Percentiles rank a stretch among this genome's conserved stretches.
phyloP scores from a whole-genome alignment of 1,140 invertebrate species.

The Zaprionus ornatus region DNA sequence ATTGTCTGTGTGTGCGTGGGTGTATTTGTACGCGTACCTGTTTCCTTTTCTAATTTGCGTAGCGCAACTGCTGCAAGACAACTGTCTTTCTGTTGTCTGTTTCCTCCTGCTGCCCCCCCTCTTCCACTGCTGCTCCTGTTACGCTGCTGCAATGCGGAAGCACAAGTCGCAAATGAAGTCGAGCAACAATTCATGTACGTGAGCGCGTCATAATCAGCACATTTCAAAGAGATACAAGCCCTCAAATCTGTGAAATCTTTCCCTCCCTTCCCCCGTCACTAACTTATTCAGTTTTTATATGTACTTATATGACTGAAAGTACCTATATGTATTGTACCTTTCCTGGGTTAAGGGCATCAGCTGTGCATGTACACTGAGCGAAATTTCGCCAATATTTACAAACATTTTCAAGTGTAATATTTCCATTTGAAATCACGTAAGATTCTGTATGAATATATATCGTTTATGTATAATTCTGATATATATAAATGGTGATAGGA shows the following conservation, averaged over 20 bases:
- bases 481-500: no score
- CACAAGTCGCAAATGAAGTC: slow-evolving; percentile 26
- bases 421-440: no score
- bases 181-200: slow-evolving; percentile 19
- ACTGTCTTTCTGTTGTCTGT: not conserved
- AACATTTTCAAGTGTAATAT: no score
- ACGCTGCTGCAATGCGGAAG: slow-evolving; percentile 2
- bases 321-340: not conserved
- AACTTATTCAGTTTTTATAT: not conserved
- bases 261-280: no score
- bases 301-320: not conserved
- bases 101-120: not conserved
- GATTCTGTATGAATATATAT: no score
- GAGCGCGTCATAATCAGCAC: slow-evolving; percentile 19
- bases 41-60: slow-evolving; percentile 66
- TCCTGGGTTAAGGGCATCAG: not conserved
- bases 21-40: not conserved
- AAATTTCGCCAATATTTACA: not conserved
- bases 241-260: not conserved
- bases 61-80: slow-evolving; percentile 61
- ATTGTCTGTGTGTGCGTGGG: not conserved
- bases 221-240: slow-evolving; percentile 31
- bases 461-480: no score
- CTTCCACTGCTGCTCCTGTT: not conserved
- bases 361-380: not conserved